Evolutionary conservation across 1,140 invertebrate genomes (phyloP), one percentile per base, ranked within the genome.

Genomic region (Zaprionus capensis): DNA sequence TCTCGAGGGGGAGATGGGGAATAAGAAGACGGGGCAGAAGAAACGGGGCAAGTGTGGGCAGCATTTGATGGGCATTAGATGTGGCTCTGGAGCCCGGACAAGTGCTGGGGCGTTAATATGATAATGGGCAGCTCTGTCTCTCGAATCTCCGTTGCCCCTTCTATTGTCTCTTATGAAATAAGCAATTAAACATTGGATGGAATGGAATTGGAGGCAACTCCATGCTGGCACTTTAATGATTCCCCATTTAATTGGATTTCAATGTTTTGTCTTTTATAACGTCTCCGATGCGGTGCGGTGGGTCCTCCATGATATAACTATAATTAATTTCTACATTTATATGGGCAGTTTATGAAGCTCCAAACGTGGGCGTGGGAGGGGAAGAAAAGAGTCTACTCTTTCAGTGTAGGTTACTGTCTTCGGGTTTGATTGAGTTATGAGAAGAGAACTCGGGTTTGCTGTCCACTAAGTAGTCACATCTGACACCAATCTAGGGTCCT

Each of bases 301-400:
- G 84, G 81, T 87, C 78, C 76, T 74, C 17, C 12, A 17, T 44
- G 28, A 14, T 14, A 81, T 77, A 71, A 88, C 85, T 80, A 79
- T 88, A 88, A 88, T 88, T 88, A 88, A 90, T 74, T 88, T 82
- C 46, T 81, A 90, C 84, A 88, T 90, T 88, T 88, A 90, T 90
- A 88, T 88, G 76, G 81, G 66, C 71, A 82, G 81, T 85, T 90
- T 90, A 85, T 90, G 67, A 85, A 84, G 63, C 85, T 53, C 62
- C 55, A 12, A 12, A 34, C 49, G 31, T 34, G 46, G 61, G 56
- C 62, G 77, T 76, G 55, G 68, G 67, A 22, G 46, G 46, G 46
- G 9, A 1, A 46, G 6, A 1, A 17, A n/a, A 7, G 12, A 12
- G 36, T 38, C 15, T 11, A 49, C 51, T 24, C 63, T 58, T 75